Percentiles rank a stretch among this genome's conserved stretches.
Conservation (phyloP, 1,140 invertebrate species). For the Thaumatotibia leucotreta region DNA sequence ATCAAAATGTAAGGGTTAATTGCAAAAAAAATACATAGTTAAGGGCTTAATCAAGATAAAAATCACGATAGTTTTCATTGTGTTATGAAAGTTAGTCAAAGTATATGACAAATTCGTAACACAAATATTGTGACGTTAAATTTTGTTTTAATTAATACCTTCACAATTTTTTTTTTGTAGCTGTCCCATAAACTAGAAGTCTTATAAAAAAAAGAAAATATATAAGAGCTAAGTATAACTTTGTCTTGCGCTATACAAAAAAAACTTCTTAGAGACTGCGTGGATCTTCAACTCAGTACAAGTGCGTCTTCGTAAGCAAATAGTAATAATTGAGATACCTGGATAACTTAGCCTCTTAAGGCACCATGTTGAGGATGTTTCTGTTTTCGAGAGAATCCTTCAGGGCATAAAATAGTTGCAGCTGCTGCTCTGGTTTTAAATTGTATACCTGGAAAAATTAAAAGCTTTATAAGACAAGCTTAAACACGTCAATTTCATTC, state of each 20-base stretch:
- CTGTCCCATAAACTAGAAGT: too few relatives aligned
- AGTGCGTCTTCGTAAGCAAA: not conserved
- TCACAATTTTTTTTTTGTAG: too few relatives aligned
- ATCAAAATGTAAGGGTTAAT: too few relatives aligned
- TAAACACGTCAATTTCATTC: too few relatives aligned
- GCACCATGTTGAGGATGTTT: slow-evolving; percentile 79
- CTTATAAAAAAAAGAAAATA: not conserved
- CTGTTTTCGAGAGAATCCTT: slow-evolving; percentile 87
- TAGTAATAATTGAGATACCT: slow-evolving; percentile 16
- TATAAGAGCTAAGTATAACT: not conserved
- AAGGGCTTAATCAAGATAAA: too few relatives aligned
- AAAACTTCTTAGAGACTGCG: not conserved
- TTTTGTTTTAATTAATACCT: too few relatives aligned
- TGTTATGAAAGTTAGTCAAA: too few relatives aligned
- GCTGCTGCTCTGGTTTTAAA: slow-evolving; percentile 92
- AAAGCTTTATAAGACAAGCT: too few relatives aligned
- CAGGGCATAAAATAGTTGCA: slow-evolving; percentile 90
- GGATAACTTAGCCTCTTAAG: slow-evolving; percentile 31
- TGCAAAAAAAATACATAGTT: too few relatives aligned
- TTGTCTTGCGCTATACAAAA: not conserved
- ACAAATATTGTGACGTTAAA: too few relatives aligned
- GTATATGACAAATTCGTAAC: too few relatives aligned
- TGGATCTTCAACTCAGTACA: not conserved
- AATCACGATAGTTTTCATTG: too few relatives aligned
- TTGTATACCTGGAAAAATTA: slow-evolving; percentile 83